A percentile compares a stretch with the other conserved stretches of the same genome.
phyloP scores from a whole-genome alignment of 2,888 invertebrate species.

The Philonicus albiceps region DNA sequence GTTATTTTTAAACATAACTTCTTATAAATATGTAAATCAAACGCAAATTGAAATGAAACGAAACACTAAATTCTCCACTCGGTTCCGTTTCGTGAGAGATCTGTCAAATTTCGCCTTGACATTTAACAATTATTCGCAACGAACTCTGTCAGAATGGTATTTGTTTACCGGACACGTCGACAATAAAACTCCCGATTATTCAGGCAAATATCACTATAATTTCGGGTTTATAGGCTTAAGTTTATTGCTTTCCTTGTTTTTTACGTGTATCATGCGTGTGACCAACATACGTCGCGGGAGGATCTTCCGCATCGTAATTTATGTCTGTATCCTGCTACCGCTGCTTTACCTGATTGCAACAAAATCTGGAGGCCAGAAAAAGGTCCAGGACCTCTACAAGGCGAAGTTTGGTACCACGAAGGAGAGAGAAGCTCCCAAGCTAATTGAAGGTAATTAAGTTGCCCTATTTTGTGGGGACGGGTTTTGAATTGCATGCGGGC shows the following conservation, averaged over 20 bases:
- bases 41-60: not conserved
- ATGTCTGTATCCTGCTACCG: constrained; percentile 67
- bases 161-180: constrained; percentile 47
- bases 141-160: constrained; percentile 11
- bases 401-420: constrained; percentile 52
- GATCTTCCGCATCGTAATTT: constrained; percentile 66
- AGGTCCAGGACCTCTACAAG: constrained; percentile 57
- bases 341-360: constrained; percentile 71
- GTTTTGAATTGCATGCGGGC: not conserved
- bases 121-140: not conserved
- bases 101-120: not conserved
- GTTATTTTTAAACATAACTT: no score
- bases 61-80: not conserved
- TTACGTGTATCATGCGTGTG: constrained; percentile 67
- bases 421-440: constrained; percentile 57
- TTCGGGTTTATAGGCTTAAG: not conserved
- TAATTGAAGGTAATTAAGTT: constrained; percentile 57
- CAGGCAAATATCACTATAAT: not conserved
- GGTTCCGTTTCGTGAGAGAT: not conserved
- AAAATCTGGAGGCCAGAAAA: constrained; percentile 67
- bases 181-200: constrained; percentile 28
- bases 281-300: constrained; percentile 70
- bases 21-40: no score
- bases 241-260: not conserved
- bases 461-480: not conserved